These are phyloP conservation scores for Eleginops maclovinus DNA, from an alignment of 2,113 vertebrate genomes.

Conservation along the genomic window DNA sequence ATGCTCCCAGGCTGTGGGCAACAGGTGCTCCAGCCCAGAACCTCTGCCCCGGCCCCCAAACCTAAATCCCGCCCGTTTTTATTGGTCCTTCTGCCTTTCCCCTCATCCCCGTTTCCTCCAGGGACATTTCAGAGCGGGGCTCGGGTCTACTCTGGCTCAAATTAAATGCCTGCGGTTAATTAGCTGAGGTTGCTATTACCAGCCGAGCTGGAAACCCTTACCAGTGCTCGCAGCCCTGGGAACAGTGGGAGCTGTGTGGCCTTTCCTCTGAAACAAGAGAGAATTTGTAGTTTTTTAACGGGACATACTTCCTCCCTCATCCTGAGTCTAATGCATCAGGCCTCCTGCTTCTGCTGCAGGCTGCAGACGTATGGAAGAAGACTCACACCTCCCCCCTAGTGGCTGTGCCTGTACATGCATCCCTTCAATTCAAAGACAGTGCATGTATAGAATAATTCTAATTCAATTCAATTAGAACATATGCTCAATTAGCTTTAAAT, in stretches of 20 bases:
- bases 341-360: constrained; percentile 1
- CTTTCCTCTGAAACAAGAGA: constrained; percentile 36
- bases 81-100: constrained; percentile 54
- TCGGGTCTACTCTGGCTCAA: constrained; percentile 62
- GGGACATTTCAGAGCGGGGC: constrained; percentile 49
- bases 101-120: constrained; percentile 58
- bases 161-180: constrained; percentile 75
- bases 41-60: constrained; percentile 41
- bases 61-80: constrained; percentile 67
- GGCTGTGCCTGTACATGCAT: constrained; percentile 38
- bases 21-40: constrained; percentile 80
- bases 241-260: constrained; percentile 56
- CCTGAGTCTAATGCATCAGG: constrained; percentile 23
- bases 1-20: constrained; percentile 61
- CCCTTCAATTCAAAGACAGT: not conserved
- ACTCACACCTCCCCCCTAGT: constrained; percentile 77
- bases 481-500: not conserved
- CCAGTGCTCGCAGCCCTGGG: constrained; percentile 38
- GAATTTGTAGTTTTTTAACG: constrained; percentile 43
- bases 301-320: constrained; percentile 23
- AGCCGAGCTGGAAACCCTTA: constrained; percentile 47
- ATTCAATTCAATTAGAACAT: not conserved
- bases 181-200: constrained; percentile 67
- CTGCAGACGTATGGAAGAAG: constrained; percentile 5
- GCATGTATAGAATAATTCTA: not conserved